Evolutionary conservation across 1,140 invertebrate genomes (phyloP).

Genomic region (Amphibalanus amphitrite): DNA sequence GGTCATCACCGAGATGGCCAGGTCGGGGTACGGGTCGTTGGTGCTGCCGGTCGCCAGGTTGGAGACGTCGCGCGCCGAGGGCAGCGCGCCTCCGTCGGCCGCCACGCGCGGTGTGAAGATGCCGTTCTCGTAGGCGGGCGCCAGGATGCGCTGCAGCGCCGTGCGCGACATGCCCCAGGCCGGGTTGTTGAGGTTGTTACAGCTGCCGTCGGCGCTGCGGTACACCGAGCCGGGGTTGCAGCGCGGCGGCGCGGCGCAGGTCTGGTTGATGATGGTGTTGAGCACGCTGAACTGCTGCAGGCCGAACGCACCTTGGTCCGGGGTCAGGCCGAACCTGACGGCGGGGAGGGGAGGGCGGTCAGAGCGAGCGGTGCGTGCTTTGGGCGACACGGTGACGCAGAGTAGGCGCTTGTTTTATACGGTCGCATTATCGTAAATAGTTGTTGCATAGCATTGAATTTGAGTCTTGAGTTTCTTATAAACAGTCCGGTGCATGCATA

Average conservation of each 20-base stretch:
- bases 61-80: slow-evolving; percentile 49
- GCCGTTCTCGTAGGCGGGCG: slow-evolving; percentile 24
- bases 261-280: slow-evolving; percentile 13
- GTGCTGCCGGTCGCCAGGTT: slow-evolving; percentile 45
- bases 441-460: too few relatives aligned
- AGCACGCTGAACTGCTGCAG: slow-evolving; percentile 13
- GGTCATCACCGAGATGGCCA: slow-evolving; percentile 57
- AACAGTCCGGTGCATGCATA: too few relatives aligned
- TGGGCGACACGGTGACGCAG: too few relatives aligned
- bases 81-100: slow-evolving; percentile 36
- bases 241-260: slow-evolving; percentile 7
- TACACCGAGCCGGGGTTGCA: slow-evolving; percentile 28
- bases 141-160: slow-evolving; percentile 64
- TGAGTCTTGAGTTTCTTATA: too few relatives aligned
- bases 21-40: slow-evolving; percentile 41
- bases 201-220: slow-evolving; percentile 59
- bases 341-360: too few relatives aligned
- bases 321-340: slow-evolving; percentile 9
- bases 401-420: too few relatives aligned
- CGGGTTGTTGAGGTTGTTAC: slow-evolving; percentile 58
- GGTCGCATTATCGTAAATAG: too few relatives aligned
- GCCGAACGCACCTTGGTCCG: slow-evolving; percentile 13
- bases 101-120: slow-evolving; percentile 45
- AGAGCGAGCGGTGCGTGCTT: too few relatives aligned
- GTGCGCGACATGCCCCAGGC: slow-evolving; percentile 52